phyloP scores from a whole-genome alignment of 2,113 vertebrate species.

The Siphamia tubifer region DNA sequence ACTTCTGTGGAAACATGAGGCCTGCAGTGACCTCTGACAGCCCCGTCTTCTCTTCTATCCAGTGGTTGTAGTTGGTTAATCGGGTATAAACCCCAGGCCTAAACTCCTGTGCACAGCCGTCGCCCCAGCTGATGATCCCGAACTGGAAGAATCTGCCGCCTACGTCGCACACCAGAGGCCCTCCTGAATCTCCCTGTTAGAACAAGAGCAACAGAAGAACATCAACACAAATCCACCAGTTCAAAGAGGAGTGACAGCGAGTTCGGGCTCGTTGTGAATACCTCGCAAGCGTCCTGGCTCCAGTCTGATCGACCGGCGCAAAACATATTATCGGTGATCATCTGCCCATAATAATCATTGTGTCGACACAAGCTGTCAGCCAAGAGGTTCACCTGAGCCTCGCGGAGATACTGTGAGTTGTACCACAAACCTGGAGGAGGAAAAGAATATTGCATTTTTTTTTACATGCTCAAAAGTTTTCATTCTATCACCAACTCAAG shows the following conservation, averaged over 20 bases:
- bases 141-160: slow-evolving; percentile 61
- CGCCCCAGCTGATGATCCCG: slow-evolving; percentile 81
- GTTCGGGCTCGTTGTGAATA: slow-evolving; percentile 43
- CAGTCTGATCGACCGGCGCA: slow-evolving; percentile 86
- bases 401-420: slow-evolving; percentile 82
- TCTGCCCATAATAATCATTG: slow-evolving; percentile 75
- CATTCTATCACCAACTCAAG: too few species aligned
- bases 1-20: slow-evolving; percentile 43
- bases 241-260: fast-evolving
- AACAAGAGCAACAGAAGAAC: not conserved
- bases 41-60: slow-evolving; percentile 68
- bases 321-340: slow-evolving; percentile 88
- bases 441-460: not conserved
- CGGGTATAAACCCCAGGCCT: slow-evolving; percentile 75
- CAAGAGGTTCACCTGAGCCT: slow-evolving; percentile 81
- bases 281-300: slow-evolving; percentile 88
- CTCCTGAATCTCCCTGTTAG: slow-evolving; percentile 75
- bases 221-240: not conserved
- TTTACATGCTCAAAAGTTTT: too few species aligned
- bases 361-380: slow-evolving; percentile 76
- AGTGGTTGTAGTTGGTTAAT: slow-evolving; percentile 74
- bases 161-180: slow-evolving; percentile 69
- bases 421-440: slow-evolving; percentile 53
- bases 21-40: slow-evolving; percentile 6
- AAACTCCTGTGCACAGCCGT: slow-evolving; percentile 53